These are phyloP conservation scores for Caenorhabditis brenneri DNA, from an alignment of 1,140 invertebrate genomes.

Conservation along the genomic window DNA sequence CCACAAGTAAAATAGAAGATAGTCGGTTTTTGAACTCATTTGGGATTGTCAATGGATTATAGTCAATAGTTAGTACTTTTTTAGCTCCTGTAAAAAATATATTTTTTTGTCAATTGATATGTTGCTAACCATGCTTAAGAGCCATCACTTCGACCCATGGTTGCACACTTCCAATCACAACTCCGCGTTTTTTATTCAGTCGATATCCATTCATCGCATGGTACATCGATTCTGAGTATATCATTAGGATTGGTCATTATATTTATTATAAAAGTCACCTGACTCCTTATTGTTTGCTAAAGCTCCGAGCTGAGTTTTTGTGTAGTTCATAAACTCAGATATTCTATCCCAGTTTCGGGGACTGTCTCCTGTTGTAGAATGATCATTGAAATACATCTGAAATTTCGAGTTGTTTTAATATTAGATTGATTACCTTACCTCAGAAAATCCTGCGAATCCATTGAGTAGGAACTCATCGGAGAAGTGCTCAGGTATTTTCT, in stretches of 20 bases:
- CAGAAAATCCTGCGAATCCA: too few relatives aligned
- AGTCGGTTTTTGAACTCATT: background rate
- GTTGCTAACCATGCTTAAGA: background rate
- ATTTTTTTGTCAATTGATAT: background rate
- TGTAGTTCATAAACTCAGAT: background rate
- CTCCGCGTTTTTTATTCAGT: background rate
- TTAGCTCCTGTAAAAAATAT: background rate
- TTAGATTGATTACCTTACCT: too few relatives aligned
- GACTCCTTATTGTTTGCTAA: background rate
- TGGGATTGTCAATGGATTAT: background rate
- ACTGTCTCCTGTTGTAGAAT: background rate
- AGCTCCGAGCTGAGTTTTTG: background rate
- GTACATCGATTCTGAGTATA: background rate
- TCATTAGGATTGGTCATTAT: background rate
- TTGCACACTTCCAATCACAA: constrained; percentile 12
- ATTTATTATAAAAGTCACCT: background rate
- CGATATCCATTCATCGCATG: background rate
- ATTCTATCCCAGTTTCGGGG: background rate
- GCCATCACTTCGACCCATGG: constrained; percentile 38
- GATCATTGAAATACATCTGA: background rate
- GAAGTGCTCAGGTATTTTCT: background rate
- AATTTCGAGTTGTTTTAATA: too few relatives aligned
- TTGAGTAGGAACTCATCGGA: too few relatives aligned
- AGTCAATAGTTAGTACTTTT: background rate
- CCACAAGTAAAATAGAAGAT: background rate